Base-by-base conservation (phyloP, 2,888 invertebrate genomes). In the Gymnocheta viridis region DNA sequence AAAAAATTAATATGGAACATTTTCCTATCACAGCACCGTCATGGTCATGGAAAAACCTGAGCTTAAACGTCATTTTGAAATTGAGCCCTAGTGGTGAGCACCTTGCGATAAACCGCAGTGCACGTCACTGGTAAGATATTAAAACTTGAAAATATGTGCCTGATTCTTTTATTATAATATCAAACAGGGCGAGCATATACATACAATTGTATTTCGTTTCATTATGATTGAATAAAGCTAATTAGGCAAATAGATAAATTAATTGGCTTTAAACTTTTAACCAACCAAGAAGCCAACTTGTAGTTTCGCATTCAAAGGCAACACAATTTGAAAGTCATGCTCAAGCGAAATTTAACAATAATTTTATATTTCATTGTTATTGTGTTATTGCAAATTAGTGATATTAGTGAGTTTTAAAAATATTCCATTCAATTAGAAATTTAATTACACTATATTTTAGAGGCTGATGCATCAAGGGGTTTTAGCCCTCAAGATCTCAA, bases 401-500 rank as follows among this genome's bases (percentile, higher is more conserved):
- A 0, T 4, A 47, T 29, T 17, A 9, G 79, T 79, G 35, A 72
- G 64, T 72, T n/a, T 0, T 6, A 3, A 51, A 51, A 14, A 12
- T 0, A 14, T 24, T 51, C 2, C 5, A 17, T 10, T 54, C 3
- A 9, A n/a, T 5, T 22, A 69, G 9, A 12, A n/a, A 27, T 22
- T 22, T 10, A 24, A n/a, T 54, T n/a, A 7, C 6, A 38, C 24
- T 56, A 56, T 5, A n/a, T 19, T 66, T 56, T 4, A 84, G 84
- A 4, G n/a, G 29, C 62, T 35, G 77, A 24, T n/a, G 24, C 58
- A n/a, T n/a, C 17, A 2, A 60, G 17, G n/a, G 27, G 10, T 49
- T 24, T 47, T 10, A 27, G 49, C 4, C 6, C 29, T 1, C 38
- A 62, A 3, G 82, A 80, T 72, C 82, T 79, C 9, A 84, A 82